phyloP scores from a whole-genome alignment of 53 echinoderm and acorn worm genomes.

The Patiria pectinifera region DNA sequence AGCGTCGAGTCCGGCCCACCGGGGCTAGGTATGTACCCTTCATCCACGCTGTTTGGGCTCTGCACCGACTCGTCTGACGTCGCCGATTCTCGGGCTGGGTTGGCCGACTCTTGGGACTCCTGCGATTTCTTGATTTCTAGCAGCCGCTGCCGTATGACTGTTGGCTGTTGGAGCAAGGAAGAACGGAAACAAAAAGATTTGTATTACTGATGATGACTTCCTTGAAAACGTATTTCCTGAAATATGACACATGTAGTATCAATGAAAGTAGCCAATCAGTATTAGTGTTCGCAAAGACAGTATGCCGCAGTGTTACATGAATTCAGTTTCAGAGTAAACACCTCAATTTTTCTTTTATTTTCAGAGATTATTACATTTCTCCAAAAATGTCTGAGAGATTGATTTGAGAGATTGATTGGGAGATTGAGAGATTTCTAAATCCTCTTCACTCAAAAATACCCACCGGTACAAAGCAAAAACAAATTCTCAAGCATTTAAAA shows the following conservation, averaged over 20 bases:
- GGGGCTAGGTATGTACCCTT: conserved; percentile 30
- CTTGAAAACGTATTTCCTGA: background rate
- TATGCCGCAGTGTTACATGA: no score
- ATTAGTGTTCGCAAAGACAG: no score
- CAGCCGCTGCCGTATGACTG: conserved; percentile 74
- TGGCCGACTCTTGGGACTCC: conserved; percentile 42
- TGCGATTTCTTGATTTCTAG: conserved; percentile 73
- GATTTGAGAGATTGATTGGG: no score
- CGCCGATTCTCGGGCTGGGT: conserved; percentile 6
- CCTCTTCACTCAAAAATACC: no score
- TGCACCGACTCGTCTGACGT: background rate
- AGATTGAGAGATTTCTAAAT: no score
- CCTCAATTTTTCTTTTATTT: no score
- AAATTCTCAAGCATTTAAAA: no score
- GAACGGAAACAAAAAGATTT: background rate
- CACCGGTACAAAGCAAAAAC: no score
- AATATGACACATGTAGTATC: background rate
- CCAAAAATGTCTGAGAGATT: no score
- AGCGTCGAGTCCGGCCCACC: conserved; percentile 19
- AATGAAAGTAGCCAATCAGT: background rate
- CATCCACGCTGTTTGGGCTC: conserved; percentile 22
- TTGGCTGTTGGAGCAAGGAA: conserved; percentile 63
- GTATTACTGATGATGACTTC: background rate
- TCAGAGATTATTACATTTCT: no score
- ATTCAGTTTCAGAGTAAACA: no score